Evolutionary conservation across 2,888 invertebrate genomes (phyloP), one percentile per base, ranked within the genome.

Genomic region (Drosophila kokeensis): DNA sequence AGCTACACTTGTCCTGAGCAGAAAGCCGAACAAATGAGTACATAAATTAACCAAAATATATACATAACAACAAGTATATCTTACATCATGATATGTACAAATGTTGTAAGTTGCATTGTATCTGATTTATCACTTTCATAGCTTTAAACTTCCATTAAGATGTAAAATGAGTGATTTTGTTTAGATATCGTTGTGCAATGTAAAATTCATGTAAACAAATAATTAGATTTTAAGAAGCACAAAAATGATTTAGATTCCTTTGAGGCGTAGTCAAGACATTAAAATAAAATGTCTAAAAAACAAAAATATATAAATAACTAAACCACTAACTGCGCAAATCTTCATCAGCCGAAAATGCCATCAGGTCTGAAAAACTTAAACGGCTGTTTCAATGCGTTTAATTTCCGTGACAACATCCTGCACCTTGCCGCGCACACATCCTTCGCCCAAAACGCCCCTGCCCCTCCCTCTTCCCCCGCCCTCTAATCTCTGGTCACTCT

Each of bases 351-450:
- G n/a, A 27, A 34, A 54, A 52, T 63, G 27, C 38, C 50, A 72
- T 40, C 48, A 53, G 13, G 38, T 24, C 53, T n/a, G 13, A 53
- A 69, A 69, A 70, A 64, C 62, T 59, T 64, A 72, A 77, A 64
- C 66, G 76, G 50, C 67, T 64, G 64, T 79, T 69, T 72, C 69
- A 79, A 74, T 82, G 87, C 73, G 81, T 85, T 87, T 84, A 84
- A 84, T 84, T 85, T 84, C 84, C 84, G 81, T 76, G 64, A 85
- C 85, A 79, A 81, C 82, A 79, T 82, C 82, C 87, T 68, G 66
- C 48, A 71, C 38, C 69, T 64, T 62, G 21, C 69, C 79, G 76
- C 79, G 79, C 24, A 45, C 69, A 69, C 65, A 79, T 80, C 69
- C 77, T 70, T 69, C 53, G 29, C 29, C 27, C 2, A 42, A 11